Percentiles rank a stretch among this genome's conserved stretches.
phyloP scores from a whole-genome alignment of 2,888 invertebrate genomes.

The Thysanoteuthis rhombus region DNA sequence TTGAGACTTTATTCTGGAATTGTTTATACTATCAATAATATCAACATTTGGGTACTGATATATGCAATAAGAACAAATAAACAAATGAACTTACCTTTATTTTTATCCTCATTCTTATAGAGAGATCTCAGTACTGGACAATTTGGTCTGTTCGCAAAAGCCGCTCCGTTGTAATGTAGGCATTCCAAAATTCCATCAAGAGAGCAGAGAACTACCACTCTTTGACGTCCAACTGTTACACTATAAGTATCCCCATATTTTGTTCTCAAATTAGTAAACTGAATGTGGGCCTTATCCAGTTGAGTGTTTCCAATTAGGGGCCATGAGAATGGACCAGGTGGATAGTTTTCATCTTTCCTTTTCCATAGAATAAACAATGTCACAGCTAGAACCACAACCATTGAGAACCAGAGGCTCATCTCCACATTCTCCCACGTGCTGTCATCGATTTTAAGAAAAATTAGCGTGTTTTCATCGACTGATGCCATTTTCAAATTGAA shows the following conservation, averaged over 20 bases:
- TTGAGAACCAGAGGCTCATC: slow-evolving; percentile 21
- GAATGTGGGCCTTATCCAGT: slow-evolving; percentile 46
- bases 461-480: background rate
- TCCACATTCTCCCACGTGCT: slow-evolving; percentile 24
- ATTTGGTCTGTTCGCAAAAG: slow-evolving; percentile 46
- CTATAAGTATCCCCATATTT: slow-evolving; percentile 54
- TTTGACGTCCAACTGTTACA: slow-evolving; percentile 46
- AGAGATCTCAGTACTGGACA: slow-evolving; percentile 41
- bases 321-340: slow-evolving; percentile 46
- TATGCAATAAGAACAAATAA: background rate
- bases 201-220: slow-evolving; percentile 50
- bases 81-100: slow-evolving; percentile 40
- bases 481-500: background rate
- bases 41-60: no score
- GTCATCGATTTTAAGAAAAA: background rate
- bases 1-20: no score
- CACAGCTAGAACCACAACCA: slow-evolving; percentile 31
- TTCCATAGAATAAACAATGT: slow-evolving; percentile 43
- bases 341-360: slow-evolving; percentile 39
- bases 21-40: no score
- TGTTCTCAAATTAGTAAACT: slow-evolving; percentile 46
- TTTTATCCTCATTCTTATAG: slow-evolving; percentile 43
- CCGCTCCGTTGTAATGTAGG: slow-evolving; percentile 41
- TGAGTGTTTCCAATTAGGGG: slow-evolving; percentile 49
- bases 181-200: slow-evolving; percentile 51